These are phyloP conservation scores for Poeciliopsis turrubarensis DNA, from an alignment of 2,113 vertebrate species.

Conservation along the genomic window DNA sequence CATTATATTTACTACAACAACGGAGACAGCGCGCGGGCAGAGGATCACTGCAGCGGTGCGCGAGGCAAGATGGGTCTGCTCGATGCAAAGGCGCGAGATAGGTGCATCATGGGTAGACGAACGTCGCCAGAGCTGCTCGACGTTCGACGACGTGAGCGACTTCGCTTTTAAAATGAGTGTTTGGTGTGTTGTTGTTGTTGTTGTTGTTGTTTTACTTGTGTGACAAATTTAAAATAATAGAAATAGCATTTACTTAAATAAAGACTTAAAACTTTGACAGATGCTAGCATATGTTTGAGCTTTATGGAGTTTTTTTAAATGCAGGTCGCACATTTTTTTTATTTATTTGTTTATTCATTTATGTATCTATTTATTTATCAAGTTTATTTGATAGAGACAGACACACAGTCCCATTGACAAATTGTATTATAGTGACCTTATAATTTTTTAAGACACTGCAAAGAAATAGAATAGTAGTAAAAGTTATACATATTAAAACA, in stretches of 20 bases:
- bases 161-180: too few species aligned
- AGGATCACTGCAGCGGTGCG: slow-evolving; percentile 50
- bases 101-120: slow-evolving; percentile 76
- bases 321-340: background rate
- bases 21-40: slow-evolving; percentile 60
- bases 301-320: background rate
- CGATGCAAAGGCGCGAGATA: slow-evolving; percentile 81
- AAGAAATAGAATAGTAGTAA: too few species aligned
- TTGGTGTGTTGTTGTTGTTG: too few species aligned
- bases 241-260: background rate
- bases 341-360: too few species aligned
- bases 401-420: too few species aligned
- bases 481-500: too few species aligned
- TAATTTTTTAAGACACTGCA: too few species aligned
- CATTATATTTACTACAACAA: slow-evolving; percentile 88
- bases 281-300: background rate
- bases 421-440: too few species aligned
- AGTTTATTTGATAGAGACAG: too few species aligned
- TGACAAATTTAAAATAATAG: background rate
- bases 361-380: too few species aligned
- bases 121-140: slow-evolving; percentile 4
- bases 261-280: background rate
- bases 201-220: too few species aligned
- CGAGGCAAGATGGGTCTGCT: slow-evolving; percentile 78
- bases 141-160: background rate